Conservation (phyloP, 2,888 invertebrate species). For the Disparrhopalites patrizii region DNA sequence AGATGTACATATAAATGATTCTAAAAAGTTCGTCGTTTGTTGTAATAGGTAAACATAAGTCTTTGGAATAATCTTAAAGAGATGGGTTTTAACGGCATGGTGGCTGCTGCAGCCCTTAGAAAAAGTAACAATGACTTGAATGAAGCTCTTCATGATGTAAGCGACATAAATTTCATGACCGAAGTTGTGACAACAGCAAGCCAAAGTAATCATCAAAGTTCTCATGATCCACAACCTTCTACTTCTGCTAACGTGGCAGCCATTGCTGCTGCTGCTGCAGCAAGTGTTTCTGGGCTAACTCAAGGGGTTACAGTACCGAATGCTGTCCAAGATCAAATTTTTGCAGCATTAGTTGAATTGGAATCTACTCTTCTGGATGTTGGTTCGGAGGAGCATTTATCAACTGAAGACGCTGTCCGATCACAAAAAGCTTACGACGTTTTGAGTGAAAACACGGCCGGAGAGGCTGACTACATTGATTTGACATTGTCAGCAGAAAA, state of each 20-base stretch:
- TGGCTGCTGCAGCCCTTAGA: conserved; percentile 61
- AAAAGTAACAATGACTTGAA: conserved; percentile 67
- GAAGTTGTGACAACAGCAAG: conserved; percentile 21
- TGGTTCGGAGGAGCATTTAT: conserved; percentile 22
- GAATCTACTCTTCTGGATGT: not conserved
- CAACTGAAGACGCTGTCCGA: conserved; percentile 48
- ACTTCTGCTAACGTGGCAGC: not conserved
- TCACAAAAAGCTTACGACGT: conserved; percentile 60
- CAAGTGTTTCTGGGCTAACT: not conserved
- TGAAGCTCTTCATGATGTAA: conserved; percentile 62
- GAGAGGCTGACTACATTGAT: conserved; percentile 71
- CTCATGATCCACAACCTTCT: not conserved
- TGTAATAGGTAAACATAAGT: conserved; percentile 56
- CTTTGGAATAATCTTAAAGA: conserved; percentile 58
- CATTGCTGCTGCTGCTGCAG: not conserved
- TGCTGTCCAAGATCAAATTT: not conserved
- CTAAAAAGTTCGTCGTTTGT: too few relatives aligned
- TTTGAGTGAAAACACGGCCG: conserved; percentile 58
- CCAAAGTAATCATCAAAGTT: not conserved
- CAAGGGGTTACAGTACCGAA: too few relatives aligned
- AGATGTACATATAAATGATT: too few relatives aligned
- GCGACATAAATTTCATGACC: conserved; percentile 52
- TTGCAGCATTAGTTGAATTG: not conserved
- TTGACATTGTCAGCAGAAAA: conserved; percentile 66
- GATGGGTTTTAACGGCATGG: conserved; percentile 66